Conservation (phyloP, 2,888 invertebrate genomes). For the Drosophila melanosoma region DNA sequence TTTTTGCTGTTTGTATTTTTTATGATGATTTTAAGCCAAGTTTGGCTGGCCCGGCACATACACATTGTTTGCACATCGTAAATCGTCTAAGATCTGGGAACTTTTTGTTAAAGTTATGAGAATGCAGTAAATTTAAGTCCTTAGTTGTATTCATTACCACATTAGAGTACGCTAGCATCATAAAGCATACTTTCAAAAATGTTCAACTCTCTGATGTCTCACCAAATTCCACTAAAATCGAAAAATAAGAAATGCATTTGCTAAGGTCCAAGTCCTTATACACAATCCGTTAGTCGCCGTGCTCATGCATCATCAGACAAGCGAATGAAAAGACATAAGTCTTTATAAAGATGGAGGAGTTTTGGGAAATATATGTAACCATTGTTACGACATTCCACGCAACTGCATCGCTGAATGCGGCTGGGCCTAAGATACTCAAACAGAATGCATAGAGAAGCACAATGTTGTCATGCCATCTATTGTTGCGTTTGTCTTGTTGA, state of each 20-base stretch:
- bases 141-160: slow-evolving; percentile 44
- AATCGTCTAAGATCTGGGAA: slow-evolving; percentile 39
- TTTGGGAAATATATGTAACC: slow-evolving; percentile 69
- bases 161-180: neutral
- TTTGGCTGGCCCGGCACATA: slow-evolving; percentile 68
- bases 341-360: slow-evolving; percentile 57
- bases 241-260: slow-evolving; percentile 10
- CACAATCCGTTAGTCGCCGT: slow-evolving; percentile 58
- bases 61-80: slow-evolving; percentile 39
- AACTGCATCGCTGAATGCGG: slow-evolving; percentile 27
- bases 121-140: slow-evolving; percentile 55
- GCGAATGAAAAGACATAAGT: slow-evolving; percentile 24
- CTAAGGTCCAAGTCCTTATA: slow-evolving; percentile 17
- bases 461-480: slow-evolving; percentile 52
- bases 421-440: slow-evolving; percentile 34
- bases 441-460: slow-evolving; percentile 64
- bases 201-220: neutral
- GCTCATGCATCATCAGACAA: slow-evolving; percentile 62
- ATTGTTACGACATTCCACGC: slow-evolving; percentile 71
- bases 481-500: slow-evolving; percentile 63
- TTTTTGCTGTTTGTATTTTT: slow-evolving; percentile 30
- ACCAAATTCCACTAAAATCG: slow-evolving; percentile 20
- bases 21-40: slow-evolving; percentile 43
- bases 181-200: slow-evolving; percentile 19
- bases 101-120: slow-evolving; percentile 14